phyloP scores from a whole-genome alignment of 2,888 invertebrate species.

The Rhamnusium bicolor region DNA sequence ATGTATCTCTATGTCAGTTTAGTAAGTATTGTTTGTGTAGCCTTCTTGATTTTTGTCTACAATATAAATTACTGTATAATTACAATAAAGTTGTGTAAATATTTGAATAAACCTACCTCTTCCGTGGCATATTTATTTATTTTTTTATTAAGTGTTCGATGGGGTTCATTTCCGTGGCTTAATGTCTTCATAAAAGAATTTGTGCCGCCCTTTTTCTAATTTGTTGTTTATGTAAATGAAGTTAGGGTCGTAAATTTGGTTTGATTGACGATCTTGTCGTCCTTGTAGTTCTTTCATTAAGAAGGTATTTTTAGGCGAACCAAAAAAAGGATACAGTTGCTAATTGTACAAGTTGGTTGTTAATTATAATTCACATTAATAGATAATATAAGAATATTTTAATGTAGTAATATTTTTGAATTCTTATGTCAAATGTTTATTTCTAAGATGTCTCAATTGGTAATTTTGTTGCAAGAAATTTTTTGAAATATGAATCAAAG shows the following conservation, averaged over 20 bases:
- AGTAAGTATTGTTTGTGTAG: background rate
- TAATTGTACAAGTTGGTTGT: too few relatives aligned
- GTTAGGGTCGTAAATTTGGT: slow-evolving; percentile 1
- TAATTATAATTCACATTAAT: too few relatives aligned
- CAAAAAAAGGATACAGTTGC: background rate
- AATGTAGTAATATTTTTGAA: too few relatives aligned
- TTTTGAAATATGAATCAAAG: too few relatives aligned
- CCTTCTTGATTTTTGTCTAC: slow-evolving; percentile 6
- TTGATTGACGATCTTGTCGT: slow-evolving; percentile 1
- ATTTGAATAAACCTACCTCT: background rate
- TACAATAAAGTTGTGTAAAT: background rate
- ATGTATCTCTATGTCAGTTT: background rate
- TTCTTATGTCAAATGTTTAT: too few relatives aligned
- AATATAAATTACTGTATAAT: background rate
- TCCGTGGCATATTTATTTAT: background rate
- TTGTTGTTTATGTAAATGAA: slow-evolving; percentile 7
- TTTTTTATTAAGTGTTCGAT: background rate
- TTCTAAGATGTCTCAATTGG: too few relatives aligned
- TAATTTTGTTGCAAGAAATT: too few relatives aligned
- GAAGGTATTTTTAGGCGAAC: background rate
- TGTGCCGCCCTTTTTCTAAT: background rate
- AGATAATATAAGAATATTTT: too few relatives aligned
- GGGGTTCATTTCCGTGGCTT: background rate
- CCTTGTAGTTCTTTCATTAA: slow-evolving; percentile 7
- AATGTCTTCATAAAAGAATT: slow-evolving; percentile 4